phyloP scores from a whole-genome alignment of 2,888 invertebrate species.

The Entomobrya proxima region DNA sequence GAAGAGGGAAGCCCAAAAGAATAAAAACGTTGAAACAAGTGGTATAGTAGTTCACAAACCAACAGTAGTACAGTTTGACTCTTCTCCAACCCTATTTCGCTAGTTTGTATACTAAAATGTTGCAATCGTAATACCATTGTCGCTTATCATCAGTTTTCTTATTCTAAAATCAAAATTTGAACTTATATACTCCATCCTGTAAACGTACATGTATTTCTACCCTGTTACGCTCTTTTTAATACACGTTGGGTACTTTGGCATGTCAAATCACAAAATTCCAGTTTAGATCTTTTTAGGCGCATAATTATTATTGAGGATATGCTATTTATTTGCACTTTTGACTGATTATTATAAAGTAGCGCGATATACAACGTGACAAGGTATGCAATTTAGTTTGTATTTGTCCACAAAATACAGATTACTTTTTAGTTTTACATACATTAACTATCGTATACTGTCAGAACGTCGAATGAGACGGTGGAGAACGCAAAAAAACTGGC shows the following conservation, averaged over 20 bases:
- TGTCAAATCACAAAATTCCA: slow-evolving; percentile 3
- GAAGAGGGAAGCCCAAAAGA: neutral
- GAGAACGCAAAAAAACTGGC: slow-evolving; percentile 41
- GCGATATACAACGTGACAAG: slow-evolving; percentile 15
- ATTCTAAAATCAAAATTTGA: no score
- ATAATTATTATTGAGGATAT: slow-evolving; percentile 42
- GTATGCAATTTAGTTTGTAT: slow-evolving; percentile 36
- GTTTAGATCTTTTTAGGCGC: slow-evolving; percentile 27
- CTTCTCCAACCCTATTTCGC: neutral
- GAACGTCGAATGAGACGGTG: neutral
- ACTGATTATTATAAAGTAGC: slow-evolving; percentile 52
- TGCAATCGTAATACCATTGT: no score
- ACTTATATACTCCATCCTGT: no score
- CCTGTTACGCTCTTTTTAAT: no score
- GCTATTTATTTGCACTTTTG: slow-evolving; percentile 58
- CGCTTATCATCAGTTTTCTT: no score
- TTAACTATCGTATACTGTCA: slow-evolving; percentile 17
- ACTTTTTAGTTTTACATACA: slow-evolving; percentile 42
- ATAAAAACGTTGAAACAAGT: slow-evolving; percentile 14
- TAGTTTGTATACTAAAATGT: neutral
- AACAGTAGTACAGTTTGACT: neutral
- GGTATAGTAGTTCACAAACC: neutral
- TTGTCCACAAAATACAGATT: slow-evolving; percentile 55
- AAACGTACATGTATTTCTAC: no score
- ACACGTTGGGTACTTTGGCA: neutral